Conservation (phyloP, 2,797 vertebrate genomes). For the Melanotaenia parkinsoni region DNA sequence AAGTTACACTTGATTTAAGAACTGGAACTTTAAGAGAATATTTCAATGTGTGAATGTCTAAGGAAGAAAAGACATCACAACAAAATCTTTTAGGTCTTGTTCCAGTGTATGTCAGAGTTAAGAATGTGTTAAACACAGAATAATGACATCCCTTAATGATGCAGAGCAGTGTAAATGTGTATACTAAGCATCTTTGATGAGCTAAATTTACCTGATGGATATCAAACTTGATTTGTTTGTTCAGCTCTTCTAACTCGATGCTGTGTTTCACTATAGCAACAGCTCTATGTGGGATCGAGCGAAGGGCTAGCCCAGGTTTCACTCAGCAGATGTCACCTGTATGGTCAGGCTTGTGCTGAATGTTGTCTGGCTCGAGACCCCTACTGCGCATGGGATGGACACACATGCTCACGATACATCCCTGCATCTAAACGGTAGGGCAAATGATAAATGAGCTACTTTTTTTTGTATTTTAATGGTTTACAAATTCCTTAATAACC, state of each 20-base stretch:
- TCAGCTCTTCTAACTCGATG: constrained; percentile 14
- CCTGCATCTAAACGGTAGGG: constrained; percentile 93
- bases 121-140: background rate
- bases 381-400: constrained; percentile 98
- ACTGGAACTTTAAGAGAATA: background rate
- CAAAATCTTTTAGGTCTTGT: background rate
- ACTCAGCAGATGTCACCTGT: constrained; percentile 94
- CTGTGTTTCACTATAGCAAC: constrained; percentile 88
- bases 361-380: constrained; percentile 98
- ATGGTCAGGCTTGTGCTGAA: constrained; percentile 95
- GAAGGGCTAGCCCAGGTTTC: constrained; percentile 94
- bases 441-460: background rate
- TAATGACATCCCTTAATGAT: background rate
- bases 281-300: constrained; percentile 93
- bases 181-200: background rate
- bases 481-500: background rate
- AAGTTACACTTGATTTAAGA: constrained; percentile 8
- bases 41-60: constrained; percentile 3
- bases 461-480: background rate
- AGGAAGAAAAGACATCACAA: background rate
- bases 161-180: background rate
- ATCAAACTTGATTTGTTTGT: constrained; percentile 15
- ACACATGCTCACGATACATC: constrained; percentile 91
- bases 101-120: background rate
- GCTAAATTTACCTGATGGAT: background rate